These are phyloP conservation scores for Manduca sexta DNA, from an alignment of 1,140 invertebrate genomes.

Conservation along the genomic window DNA sequence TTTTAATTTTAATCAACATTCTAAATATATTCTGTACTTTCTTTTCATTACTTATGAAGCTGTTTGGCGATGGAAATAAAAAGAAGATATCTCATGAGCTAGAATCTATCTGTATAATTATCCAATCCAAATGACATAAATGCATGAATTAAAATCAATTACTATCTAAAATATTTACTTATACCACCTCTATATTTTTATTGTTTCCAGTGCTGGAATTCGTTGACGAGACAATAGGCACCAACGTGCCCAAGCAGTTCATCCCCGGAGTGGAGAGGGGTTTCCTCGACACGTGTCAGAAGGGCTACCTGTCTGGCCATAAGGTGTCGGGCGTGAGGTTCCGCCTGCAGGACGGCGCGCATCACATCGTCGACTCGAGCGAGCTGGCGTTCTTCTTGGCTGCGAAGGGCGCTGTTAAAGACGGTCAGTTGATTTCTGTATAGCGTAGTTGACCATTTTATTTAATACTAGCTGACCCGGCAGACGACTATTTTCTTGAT, in stretches of 20 bases:
- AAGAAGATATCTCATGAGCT: too few relatives aligned
- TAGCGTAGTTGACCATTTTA: too few relatives aligned
- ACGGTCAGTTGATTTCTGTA: constrained; percentile 73
- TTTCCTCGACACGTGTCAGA: constrained; percentile 78
- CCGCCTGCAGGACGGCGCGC: constrained; percentile 88
- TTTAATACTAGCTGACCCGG: too few relatives aligned
- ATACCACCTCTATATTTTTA: background rate
- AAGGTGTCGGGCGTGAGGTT: constrained; percentile 93
- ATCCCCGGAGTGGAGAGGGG: constrained; percentile 94
- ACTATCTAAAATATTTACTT: too few relatives aligned
- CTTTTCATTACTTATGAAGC: too few relatives aligned
- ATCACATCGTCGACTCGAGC: constrained; percentile 97
- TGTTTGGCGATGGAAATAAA: too few relatives aligned
- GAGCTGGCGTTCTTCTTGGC: constrained; percentile 93
- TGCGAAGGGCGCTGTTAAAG: constrained; percentile 89
- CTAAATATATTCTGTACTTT: too few relatives aligned
- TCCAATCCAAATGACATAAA: too few relatives aligned
- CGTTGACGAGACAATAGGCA: constrained; percentile 92
- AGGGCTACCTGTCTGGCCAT: constrained; percentile 85
- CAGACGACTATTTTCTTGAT: too few relatives aligned
- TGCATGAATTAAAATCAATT: too few relatives aligned
- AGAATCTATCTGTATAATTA: too few relatives aligned
- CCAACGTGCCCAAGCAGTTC: constrained; percentile 95
- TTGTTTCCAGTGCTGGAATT: constrained; percentile 81
- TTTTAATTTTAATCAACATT: too few relatives aligned